These are phyloP conservation scores for Ctenochaetus hawaiiensis DNA, from an alignment of 2,797 vertebrate genomes.

Conservation along the genomic window DNA sequence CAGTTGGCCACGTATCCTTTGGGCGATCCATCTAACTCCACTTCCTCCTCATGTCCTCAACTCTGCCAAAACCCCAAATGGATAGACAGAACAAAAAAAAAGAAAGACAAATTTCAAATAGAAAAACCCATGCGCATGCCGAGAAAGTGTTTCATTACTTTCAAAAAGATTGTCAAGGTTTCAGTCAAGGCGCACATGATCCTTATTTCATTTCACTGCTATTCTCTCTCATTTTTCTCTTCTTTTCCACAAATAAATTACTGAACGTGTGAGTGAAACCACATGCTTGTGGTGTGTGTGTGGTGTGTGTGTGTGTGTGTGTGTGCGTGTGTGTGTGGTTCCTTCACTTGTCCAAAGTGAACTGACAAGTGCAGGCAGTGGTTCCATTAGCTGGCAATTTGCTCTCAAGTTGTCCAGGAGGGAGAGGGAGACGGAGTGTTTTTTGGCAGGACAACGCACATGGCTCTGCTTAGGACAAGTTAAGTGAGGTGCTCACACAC, in stretches of 20 bases:
- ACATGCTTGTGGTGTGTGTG: conserved; percentile 63
- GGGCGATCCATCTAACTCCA: conserved; percentile 71
- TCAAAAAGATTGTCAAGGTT: conserved; percentile 78
- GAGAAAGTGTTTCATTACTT: conserved; percentile 88
- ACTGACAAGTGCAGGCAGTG: conserved; percentile 83
- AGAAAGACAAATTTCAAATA: conserved; percentile 73
- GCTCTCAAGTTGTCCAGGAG: conserved; percentile 83
- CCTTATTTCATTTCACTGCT: conserved; percentile 75
- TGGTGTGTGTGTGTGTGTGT: conserved; percentile 22
- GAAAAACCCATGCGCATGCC: conserved; percentile 66
- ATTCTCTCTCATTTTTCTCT: conserved; percentile 63
- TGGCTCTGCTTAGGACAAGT: conserved; percentile 86
- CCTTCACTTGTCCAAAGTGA: conserved; percentile 64
- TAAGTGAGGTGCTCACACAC: conserved; percentile 60
- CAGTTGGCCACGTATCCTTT: conserved; percentile 65
- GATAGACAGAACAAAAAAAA: conserved; percentile 64
- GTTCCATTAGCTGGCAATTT: conserved; percentile 90
- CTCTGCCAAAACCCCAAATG: conserved; percentile 65
- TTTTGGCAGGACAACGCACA: conserved; percentile 83
- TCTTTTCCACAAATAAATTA: conserved; percentile 78
- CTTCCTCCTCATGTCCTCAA: conserved; percentile 70
- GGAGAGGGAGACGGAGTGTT: conserved; percentile 80
- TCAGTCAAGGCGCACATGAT: conserved; percentile 81
- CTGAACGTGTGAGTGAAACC: conserved; percentile 83
- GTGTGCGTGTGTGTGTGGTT: conserved; percentile 43